phyloP scores from a whole-genome alignment of 1,140 invertebrate species.

The Palaemon carinicauda region DNA sequence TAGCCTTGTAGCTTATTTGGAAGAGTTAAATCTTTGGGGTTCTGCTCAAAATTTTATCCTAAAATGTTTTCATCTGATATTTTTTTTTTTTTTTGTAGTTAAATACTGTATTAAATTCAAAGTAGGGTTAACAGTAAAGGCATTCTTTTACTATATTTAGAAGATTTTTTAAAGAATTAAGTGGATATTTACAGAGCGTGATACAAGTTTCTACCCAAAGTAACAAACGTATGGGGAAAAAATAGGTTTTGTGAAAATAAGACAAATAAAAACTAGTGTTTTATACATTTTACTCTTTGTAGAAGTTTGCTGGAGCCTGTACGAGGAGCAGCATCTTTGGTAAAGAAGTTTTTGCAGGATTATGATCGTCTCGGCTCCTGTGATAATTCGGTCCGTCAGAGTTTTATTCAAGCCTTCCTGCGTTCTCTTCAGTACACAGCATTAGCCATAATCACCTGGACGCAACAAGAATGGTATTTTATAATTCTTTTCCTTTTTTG shows the following conservation, averaged over 20 bases:
- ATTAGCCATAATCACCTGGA: slow-evolving; percentile 49
- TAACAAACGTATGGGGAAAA: too few relatives aligned
- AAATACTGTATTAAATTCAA: too few relatives aligned
- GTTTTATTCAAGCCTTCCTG: slow-evolving; percentile 32
- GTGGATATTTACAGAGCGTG: too few relatives aligned
- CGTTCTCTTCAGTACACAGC: slow-evolving; percentile 48
- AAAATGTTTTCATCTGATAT: neutral
- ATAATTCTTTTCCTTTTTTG: neutral
- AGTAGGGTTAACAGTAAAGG: too few relatives aligned
- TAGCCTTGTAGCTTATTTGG: too few relatives aligned
- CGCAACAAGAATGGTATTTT: slow-evolving; percentile 44
- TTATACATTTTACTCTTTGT: neutral
- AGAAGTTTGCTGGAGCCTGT: slow-evolving; percentile 42
- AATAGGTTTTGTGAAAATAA: too few relatives aligned
- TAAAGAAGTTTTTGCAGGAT: slow-evolving; percentile 46
- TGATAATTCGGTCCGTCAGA: slow-evolving; percentile 12
- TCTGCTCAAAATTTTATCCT: too few relatives aligned
- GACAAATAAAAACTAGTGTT: too few relatives aligned
- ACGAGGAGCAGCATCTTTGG: slow-evolving; percentile 25
- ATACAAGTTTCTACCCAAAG: too few relatives aligned
- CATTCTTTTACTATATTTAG: neutral
- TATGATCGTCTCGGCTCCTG: slow-evolving; percentile 42
- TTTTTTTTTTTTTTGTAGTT: neutral
- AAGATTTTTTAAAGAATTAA: neutral
- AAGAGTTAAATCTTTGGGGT: too few relatives aligned